Base-by-base conservation (phyloP, 1,140 invertebrate species). In the Procambarus virginalis region DNA sequence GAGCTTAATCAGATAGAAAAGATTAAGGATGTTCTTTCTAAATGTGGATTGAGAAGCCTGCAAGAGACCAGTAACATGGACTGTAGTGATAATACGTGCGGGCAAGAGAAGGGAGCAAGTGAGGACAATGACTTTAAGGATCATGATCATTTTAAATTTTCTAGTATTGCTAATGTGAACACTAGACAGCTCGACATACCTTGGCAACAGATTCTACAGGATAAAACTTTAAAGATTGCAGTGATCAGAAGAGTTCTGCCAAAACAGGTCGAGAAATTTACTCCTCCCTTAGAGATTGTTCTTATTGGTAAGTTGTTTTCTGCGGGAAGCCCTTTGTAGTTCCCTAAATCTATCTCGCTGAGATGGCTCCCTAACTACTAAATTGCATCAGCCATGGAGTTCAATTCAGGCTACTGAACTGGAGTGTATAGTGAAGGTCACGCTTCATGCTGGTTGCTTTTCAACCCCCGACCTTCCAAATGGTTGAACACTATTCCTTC, bases 191-290 rank as follows among this genome's bases (percentile, higher is more conserved):
- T 48, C 48, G 22, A 22, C 22, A 75, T 73, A 12, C 75, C 82
- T 76, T 73, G 68, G 80, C 55, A 83, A 20, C 22, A 51, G 14
- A 14, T 75, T 1, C 10, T 73, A 20, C 2, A 73, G 6, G 14
- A 9, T 45, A 60, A 73, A 46, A 14, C 87, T 60, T 46, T 76
- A 82, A 68, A n/a, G 34, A 45, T 82, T 76, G 79, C 87, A 55
- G 60, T 76, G 55, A 60, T 83, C 64, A 34, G 78, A 70, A 76
- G 51, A 80, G 17, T 77, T 45, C 49, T 89, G 48, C 79, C 68
- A 48, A 73, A 89, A 77, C 60, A 73, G n/a, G 46, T 64, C 8
- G 55, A 64, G 45, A 73, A 68, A 34, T 60, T 87, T 68, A 60
- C n/a, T 48, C 22, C 85, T 46, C 48, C 22, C 45, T 8, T 64